Percentiles rank a stretch among this genome's conserved stretches.
Evolutionary conservation across 2,888 invertebrate genomes (phyloP).

Genomic region (Beris morrisii): DNA sequence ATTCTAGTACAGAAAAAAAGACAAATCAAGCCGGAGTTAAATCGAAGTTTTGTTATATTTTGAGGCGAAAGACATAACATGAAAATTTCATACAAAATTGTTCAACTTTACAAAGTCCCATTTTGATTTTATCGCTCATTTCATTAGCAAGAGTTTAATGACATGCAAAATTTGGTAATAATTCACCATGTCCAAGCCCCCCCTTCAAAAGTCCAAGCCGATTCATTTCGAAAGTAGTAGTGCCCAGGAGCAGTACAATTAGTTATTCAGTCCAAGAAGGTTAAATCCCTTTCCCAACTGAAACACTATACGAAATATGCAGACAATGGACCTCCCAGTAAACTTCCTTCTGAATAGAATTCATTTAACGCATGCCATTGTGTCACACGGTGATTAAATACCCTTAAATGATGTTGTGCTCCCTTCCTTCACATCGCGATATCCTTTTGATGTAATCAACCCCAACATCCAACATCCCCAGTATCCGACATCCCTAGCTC

Average conservation of each 20-base stretch:
- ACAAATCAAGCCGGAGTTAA: no score
- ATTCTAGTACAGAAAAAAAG: neutral
- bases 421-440: neutral
- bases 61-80: no score
- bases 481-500: neutral
- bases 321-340: slow-evolving; percentile 33
- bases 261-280: slow-evolving; percentile 4
- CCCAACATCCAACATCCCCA: neutral
- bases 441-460: neutral
- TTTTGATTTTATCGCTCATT: no score
- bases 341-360: slow-evolving; percentile 31
- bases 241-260: no score
- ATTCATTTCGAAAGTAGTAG: no score
- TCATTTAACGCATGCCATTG: slow-evolving; percentile 37
- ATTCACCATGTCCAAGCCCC: no score
- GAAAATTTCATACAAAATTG: no score
- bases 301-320: slow-evolving; percentile 33
- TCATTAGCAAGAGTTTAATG: no score
- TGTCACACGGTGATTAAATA: slow-evolving; percentile 40
- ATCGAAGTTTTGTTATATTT: no score
- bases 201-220: no score
- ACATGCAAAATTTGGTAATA: no score
- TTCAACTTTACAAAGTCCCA: no score
- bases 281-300: slow-evolving; percentile 35
- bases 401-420: slow-evolving; percentile 34